Evolutionary conservation across 2,113 vertebrate species (phyloP), one percentile per base, ranked within the genome.

Genomic region (Micromys minutus): DNA sequence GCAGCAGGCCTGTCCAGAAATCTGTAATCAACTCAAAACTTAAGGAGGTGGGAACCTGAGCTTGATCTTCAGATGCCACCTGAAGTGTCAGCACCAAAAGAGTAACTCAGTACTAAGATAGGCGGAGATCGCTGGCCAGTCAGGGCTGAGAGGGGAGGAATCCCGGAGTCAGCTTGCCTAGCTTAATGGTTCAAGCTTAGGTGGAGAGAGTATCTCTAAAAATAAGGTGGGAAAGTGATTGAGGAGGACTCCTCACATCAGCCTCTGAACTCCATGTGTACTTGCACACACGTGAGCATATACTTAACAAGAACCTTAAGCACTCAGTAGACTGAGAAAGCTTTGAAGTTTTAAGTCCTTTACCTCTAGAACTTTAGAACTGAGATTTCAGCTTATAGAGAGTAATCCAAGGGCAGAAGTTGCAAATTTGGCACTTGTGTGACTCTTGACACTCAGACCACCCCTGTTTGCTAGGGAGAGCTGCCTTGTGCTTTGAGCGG

Each of bases 11-110:
- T 19, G 8, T 17, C 57, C 39, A 57, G 91, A 50, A 93, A 89
- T 77, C 79, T 87, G 52, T 69, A 36, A 34, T 94, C 81, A 76
- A 50, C 65, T 84, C 84, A 1, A 85, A 94, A 47, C 63, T 24
- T 87, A 87, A 69, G 34, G 65, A 52, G 65, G 65, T 45, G 42
- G 61, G 42, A 85, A 87, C 63, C 63, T 1, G 17, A 26, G 7
- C 24, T 69, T 36, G 42, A 36, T 50, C 31, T 31, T 65, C 31
- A 67, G 84, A 50, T 34, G 6, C 16, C 42, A 50, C 45, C 7
- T 67, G 31, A 67, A 65, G 50, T 45, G 12, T 67, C 84, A 69
- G 47, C 45, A 67, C 36, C 34, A 22, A 8, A 15, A 26, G 19
- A n/a, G 21, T 67, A 24, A 87, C 36, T 34, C 45, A 87, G 45